phyloP scores from a whole-genome alignment of 2,888 invertebrate genomes.

The Laothoe populi region DNA sequence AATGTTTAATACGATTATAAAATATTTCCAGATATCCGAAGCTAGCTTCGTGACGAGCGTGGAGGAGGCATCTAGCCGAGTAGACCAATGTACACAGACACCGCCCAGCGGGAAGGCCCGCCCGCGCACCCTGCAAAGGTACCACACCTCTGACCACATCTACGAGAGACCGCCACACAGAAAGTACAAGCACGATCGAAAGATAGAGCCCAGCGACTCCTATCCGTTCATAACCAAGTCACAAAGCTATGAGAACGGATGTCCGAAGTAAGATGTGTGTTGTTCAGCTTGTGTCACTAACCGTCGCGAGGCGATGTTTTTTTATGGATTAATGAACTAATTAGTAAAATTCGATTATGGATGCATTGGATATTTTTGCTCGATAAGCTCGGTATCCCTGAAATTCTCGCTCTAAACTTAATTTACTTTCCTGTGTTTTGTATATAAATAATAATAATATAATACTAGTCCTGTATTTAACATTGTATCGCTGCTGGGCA shows the following conservation, averaged over 20 bases:
- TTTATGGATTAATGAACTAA: not conserved
- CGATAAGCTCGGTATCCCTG: not conserved
- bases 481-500: too few relatives aligned
- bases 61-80: constrained; percentile 65
- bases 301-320: constrained; percentile 23
- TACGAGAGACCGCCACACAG: constrained; percentile 63
- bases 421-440: not conserved
- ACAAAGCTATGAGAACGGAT: constrained; percentile 68
- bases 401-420: not conserved
- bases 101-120: constrained; percentile 74
- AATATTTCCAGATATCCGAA: constrained; percentile 70
- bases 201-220: constrained; percentile 71
- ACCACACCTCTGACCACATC: constrained; percentile 82
- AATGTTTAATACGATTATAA: constrained; percentile 4
- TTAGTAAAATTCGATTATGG: not conserved
- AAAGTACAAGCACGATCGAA: constrained; percentile 59
- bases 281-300: constrained; percentile 47
- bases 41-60: constrained; percentile 80
- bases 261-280: constrained; percentile 64
- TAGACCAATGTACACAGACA: constrained; percentile 80
- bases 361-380: not conserved
- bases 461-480: too few relatives aligned
- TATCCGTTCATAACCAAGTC: constrained; percentile 71
- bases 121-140: constrained; percentile 81
- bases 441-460: too few relatives aligned